Base-by-base conservation (phyloP, 2,888 invertebrate species). In the Caenorhabditis afra region DNA sequence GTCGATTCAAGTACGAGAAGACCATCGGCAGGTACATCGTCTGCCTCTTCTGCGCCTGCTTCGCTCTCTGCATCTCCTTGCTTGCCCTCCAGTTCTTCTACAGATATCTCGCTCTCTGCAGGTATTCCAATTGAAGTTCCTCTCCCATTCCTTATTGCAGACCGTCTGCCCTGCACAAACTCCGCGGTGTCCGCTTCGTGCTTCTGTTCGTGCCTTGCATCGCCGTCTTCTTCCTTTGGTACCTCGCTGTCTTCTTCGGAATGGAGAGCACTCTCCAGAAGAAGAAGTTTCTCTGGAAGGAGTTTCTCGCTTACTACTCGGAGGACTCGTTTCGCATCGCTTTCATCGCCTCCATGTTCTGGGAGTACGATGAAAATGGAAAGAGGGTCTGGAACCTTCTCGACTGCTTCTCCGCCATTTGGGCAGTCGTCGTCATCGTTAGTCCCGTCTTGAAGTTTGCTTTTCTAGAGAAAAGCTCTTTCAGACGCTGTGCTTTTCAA, bases 41-140 rank as follows among this genome's bases (percentile, higher is more conserved):
- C 39, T 52, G 68, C 45, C 16, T 70, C 4, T 70, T 70, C 35
- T 59, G 68, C 29, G 50, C 68, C 4, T 70, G 59, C 2, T 70
- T 70, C 12, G 68, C 59, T 3, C 45, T 70, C 1, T 70, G 68
- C 22, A 59, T 70, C 7, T 70, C 68, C 2, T 59, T 70, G 5
- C 41, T 70, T 1, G 59, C 61, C 18, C 59, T 59, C 16, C 61
- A 70, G 18, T 70, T 70, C 23, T 61, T 70, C 37, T 70, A 61
- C 23, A 49, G 68, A 37, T 70, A 61, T 18, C 35, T 70, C n/a
- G 61, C 61, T 0, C 53, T 70, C 29, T 70, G 68, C 53, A 59
- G 53, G 68, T 70, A 16, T n/a, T n/a, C 3, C 29, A 5, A 3
- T 29, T 29, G 3, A 3, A 3, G 4, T 29, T 29, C 7, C 29